Base-by-base conservation (phyloP, 2,797 vertebrate species). In the Sebastes kiyomatsui region DNA sequence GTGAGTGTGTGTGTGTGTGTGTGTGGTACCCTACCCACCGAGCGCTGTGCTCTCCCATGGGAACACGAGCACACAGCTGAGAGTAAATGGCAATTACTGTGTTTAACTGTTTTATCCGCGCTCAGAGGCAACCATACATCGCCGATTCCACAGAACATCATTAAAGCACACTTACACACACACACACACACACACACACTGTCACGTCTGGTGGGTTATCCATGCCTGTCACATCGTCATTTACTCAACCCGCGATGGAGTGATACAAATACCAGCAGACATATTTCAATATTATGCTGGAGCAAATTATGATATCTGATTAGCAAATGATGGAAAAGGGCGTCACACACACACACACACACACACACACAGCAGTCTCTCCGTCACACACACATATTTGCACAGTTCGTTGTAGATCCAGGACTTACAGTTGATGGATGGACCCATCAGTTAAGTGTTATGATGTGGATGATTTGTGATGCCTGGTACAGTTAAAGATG, bases 21-120 rank as follows among this genome's bases (percentile, higher is more conserved):
- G 67, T 46, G 78, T 8, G 22, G 70, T 81, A 49, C 42, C 42
- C 42, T 49, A 67, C 74, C 80, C 76, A 69, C 52, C 72, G 82
- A 91, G 87, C 12, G 49, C 87, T 49, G 81, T 82, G 75, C 28
- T 83, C 83, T 90, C 94, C 89, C 93, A 66, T 78, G 93, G 90
- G 93, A 93, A 77, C 22, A 2, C 49, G 7, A 86, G 90, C 87
- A 79, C 86, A 79, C 90, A 93, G 89, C 92, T 93, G 92, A 92
- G 94, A 92, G 89, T 93, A 92, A 94, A 94, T 84, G 91, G 91
- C 93, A 93, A 93, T 95, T 94, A 94, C 90, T 89, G 88, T 90
- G 89, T 92, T 94, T 90, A 93, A 94, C 89, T 86, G 85, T 93
- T 94, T 93, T 90, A 93, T 90, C 84, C 32, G 69, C 58, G 72